A percentile compares a stretch with the other conserved stretches of the same genome.
Evolutionary conservation across 2,113 vertebrate species (phyloP).

Genomic region (Piprites chloris): DNA sequence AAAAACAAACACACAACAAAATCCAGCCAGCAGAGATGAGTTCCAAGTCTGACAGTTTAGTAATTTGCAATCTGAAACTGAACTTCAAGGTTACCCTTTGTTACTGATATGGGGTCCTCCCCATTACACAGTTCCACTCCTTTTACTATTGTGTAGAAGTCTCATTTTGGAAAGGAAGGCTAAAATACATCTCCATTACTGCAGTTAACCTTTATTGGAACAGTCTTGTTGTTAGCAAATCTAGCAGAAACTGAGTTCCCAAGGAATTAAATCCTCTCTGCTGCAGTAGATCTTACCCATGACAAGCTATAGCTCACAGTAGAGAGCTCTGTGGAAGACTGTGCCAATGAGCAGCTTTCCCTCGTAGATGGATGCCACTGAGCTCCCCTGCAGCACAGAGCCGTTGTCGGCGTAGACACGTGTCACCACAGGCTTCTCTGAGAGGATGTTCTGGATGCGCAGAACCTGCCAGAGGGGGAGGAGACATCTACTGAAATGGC

Average conservation of each 20-base stretch:
- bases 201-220: background rate
- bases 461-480: slow-evolving; percentile 75
- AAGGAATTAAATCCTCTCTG: background rate
- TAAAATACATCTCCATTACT: background rate
- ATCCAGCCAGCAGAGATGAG: background rate
- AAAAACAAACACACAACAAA: background rate
- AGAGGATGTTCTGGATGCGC: slow-evolving; percentile 84
- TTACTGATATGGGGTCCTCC: background rate
- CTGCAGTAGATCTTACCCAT: background rate
- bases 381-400: slow-evolving; percentile 82
- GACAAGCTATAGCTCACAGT: slow-evolving; percentile 75
- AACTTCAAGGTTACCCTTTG: background rate
- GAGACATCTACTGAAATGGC: background rate
- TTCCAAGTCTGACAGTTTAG: background rate
- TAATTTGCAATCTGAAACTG: background rate
- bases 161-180: background rate
- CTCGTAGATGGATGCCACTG: slow-evolving; percentile 77
- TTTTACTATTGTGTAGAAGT: background rate
- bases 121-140: background rate
- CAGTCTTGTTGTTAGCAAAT: background rate
- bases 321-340: slow-evolving; percentile 85
- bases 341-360: slow-evolving; percentile 87
- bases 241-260: background rate
- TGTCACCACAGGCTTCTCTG: slow-evolving; percentile 80
- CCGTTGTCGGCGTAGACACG: slow-evolving; percentile 85